Conservation (phyloP, 2,113 vertebrate species). For the Cottus gobio region DNA sequence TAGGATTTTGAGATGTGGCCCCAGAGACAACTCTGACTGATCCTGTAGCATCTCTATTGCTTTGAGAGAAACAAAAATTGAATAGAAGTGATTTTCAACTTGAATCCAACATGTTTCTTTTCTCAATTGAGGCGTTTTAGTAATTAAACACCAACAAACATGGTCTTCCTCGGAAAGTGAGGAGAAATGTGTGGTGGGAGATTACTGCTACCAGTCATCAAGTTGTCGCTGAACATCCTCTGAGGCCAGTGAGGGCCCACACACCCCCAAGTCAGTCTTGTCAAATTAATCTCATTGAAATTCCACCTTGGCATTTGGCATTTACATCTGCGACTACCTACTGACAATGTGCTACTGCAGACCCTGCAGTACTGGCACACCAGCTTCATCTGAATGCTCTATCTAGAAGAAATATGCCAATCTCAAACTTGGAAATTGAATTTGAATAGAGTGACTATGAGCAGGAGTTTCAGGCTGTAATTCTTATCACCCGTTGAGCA, state of each 20-base stretch:
- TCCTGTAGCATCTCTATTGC: not conserved
- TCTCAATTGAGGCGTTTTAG: not conserved
- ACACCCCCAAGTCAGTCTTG: conserved; percentile 47
- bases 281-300: conserved; percentile 68
- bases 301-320: conserved; percentile 62
- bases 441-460: conserved; percentile 54
- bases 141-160: conserved; percentile 34
- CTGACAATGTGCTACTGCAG: conserved; percentile 51
- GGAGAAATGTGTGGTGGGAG: not conserved
- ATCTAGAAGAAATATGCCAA: conserved; percentile 51
- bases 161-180: conserved; percentile 7
- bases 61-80: not conserved
- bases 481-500: conserved; percentile 53
- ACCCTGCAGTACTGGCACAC: conserved; percentile 23
- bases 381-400: conserved; percentile 8
- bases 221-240: conserved; percentile 39
- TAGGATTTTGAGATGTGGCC: not conserved
- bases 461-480: conserved; percentile 49
- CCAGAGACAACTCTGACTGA: not conserved
- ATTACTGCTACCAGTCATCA: conserved; percentile 45
- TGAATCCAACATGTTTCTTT: not conserved
- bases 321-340: conserved; percentile 56
- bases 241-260: conserved; percentile 52
- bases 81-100: not conserved
- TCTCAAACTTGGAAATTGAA: conserved; percentile 65